These are phyloP conservation scores for Leptopilina drosophilae DNA, from an alignment of 2,888 invertebrate genomes.

Conservation along the genomic window DNA sequence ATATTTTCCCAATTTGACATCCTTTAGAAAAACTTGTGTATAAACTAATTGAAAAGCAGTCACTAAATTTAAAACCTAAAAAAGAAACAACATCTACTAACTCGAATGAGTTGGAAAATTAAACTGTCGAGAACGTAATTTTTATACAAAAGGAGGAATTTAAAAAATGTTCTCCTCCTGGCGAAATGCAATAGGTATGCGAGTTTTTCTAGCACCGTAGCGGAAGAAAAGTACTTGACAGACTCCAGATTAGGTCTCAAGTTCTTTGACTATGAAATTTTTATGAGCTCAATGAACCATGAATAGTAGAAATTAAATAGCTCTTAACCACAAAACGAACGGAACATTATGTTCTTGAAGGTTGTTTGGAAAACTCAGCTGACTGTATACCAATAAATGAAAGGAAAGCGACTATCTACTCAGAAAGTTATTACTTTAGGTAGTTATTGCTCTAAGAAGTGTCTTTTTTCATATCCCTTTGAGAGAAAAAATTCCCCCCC, in stretches of 20 bases:
- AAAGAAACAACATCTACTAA: too few relatives aligned
- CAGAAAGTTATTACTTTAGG: neutral
- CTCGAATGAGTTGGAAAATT: too few relatives aligned
- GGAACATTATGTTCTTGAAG: neutral
- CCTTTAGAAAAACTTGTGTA: too few relatives aligned
- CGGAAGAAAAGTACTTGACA: too few relatives aligned
- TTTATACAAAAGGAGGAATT: too few relatives aligned
- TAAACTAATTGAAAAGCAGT: too few relatives aligned
- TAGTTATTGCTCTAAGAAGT: constrained; percentile 2
- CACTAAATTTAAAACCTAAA: too few relatives aligned
- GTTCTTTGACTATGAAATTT: constrained; percentile 54
- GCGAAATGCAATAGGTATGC: too few relatives aligned
- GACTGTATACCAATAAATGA: constrained; percentile 2
- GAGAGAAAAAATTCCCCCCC: neutral
- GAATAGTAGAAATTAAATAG: constrained; percentile 58
- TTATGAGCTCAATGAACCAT: constrained; percentile 53
- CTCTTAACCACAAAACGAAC: constrained; percentile 42
- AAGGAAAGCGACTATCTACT: constrained; percentile 26
- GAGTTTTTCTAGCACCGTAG: too few relatives aligned
- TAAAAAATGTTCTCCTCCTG: too few relatives aligned
- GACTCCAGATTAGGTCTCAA: neutral
- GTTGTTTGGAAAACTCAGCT: constrained; percentile 15
- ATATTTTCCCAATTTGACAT: too few relatives aligned
- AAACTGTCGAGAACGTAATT: too few relatives aligned
- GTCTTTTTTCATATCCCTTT: constrained; percentile 45